Conservation (phyloP, 2,113 vertebrate genomes). For the Chloropsis hardwickii region DNA sequence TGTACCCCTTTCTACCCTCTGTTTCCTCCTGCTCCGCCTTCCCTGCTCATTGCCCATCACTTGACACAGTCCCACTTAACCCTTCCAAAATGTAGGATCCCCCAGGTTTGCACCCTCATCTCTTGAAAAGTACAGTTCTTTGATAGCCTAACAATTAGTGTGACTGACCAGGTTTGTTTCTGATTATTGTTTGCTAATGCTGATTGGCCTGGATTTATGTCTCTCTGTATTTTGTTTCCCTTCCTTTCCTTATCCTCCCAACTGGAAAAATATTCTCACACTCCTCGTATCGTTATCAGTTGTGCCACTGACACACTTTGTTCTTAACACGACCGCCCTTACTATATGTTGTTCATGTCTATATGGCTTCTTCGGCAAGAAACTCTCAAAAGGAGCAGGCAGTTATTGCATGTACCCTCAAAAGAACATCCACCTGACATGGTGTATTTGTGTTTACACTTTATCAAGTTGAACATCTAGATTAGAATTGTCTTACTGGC, state of each 20-base stretch:
- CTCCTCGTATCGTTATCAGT: background rate
- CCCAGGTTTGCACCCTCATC: background rate
- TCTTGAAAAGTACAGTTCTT: background rate
- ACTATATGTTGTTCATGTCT: background rate
- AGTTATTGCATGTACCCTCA: background rate
- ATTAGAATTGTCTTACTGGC: background rate
- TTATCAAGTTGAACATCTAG: background rate
- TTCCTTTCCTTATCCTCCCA: background rate
- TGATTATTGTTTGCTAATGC: background rate
- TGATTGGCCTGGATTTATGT: background rate
- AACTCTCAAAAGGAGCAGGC: background rate
- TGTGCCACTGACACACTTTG: background rate
- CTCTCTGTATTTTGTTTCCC: background rate
- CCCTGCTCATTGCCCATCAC: background rate
- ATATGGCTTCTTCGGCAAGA: background rate
- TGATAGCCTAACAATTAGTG: background rate
- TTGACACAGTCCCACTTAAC: background rate
- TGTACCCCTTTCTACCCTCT: background rate
- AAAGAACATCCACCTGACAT: background rate
- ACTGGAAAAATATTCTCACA: background rate
- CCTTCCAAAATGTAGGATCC: background rate
- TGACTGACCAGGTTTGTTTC: background rate
- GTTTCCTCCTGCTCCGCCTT: background rate
- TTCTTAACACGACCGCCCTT: background rate
- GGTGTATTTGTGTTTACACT: background rate